Conservation (phyloP, 2,888 invertebrate genomes). For the Lapara coniferarum region DNA sequence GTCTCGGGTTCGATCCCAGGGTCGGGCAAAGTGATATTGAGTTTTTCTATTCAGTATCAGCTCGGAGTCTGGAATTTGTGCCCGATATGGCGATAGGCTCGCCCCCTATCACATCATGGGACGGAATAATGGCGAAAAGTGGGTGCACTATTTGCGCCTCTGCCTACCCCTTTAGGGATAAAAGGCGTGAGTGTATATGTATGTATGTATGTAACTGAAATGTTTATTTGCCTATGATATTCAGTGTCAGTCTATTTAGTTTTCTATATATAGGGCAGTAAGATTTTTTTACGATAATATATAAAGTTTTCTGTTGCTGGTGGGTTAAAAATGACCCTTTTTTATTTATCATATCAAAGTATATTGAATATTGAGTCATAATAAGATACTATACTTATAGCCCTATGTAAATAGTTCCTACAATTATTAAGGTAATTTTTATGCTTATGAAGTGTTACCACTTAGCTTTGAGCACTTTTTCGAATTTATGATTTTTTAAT, state of each 20-base stretch:
- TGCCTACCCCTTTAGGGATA: no score
- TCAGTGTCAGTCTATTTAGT: neutral
- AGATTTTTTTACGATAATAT: no score
- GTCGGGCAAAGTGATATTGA: no score
- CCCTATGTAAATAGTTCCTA: neutral
- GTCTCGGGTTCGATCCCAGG: no score
- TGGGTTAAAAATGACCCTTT: neutral
- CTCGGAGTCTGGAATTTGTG: no score
- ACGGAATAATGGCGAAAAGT: no score
- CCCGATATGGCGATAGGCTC: no score
- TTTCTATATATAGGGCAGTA: neutral
- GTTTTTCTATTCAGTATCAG: no score
- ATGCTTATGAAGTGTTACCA: neutral
- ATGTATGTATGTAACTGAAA: no score
- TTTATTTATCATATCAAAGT: neutral
- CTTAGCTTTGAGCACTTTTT: slow-evolving; percentile 1
- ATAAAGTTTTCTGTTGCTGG: neutral
- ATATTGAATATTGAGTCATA: neutral
- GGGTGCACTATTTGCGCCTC: no score
- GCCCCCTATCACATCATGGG: no score
- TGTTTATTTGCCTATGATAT: neutral
- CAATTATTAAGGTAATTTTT: neutral
- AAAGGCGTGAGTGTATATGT: no score
- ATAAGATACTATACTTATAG: neutral
- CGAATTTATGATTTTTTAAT: neutral